phyloP scores from a whole-genome alignment of 2,113 vertebrate genomes.

The Actenoides lindsayi region DNA sequence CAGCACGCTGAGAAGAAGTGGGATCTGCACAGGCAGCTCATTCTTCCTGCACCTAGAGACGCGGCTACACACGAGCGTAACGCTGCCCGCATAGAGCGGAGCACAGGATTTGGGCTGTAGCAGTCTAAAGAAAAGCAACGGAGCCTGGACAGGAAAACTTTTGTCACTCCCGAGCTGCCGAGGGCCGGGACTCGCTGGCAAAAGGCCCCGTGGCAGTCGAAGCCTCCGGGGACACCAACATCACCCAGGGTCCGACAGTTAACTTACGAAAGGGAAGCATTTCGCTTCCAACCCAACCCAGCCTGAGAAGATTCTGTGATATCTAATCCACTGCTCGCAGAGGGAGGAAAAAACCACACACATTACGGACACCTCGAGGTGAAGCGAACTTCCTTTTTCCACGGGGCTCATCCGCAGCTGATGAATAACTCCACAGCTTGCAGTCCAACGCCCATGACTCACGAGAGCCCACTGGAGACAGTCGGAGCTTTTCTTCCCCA shows the following conservation, averaged over 20 bases:
- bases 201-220: fast-evolving
- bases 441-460: background rate
- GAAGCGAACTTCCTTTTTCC: background rate
- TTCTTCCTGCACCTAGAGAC: background rate
- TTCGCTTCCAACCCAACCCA: background rate
- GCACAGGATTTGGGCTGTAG: fast-evolving
- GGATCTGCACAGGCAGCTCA: background rate
- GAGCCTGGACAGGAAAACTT: background rate
- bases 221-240: background rate
- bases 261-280: background rate
- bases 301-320: background rate
- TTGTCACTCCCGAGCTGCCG: background rate
- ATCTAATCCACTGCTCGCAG: background rate
- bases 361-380: fast-evolving
- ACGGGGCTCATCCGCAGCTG: background rate
- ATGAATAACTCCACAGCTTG: background rate
- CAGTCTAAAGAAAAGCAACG: background rate
- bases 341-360: background rate
- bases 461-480: background rate
- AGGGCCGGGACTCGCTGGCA: background rate
- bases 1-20: fast-evolving
- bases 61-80: background rate
- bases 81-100: background rate
- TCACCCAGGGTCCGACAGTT: background rate
- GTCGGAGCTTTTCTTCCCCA: background rate